Base-by-base conservation (phyloP, 2,113 vertebrate species). In the Ictidomys tridecemlineatus region DNA sequence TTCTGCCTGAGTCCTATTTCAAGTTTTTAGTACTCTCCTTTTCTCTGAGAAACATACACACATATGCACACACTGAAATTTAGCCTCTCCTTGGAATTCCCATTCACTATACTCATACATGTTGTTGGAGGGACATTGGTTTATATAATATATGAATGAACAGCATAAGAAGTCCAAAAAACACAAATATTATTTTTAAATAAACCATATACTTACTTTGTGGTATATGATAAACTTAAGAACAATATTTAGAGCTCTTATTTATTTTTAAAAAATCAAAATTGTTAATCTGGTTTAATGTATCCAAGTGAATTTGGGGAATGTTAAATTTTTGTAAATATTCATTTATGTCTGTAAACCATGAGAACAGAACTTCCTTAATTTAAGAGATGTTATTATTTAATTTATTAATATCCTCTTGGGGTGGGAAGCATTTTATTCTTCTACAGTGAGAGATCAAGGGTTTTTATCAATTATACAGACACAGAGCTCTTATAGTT, bases 151-250 rank as follows among this genome's bases (percentile, higher is more conserved):
- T 76, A 42, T 63, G 18, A 88, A n/a, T 65, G 28, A 90, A 58
- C 16, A 65, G 39, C 13, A 39, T 30, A 58, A 24, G 20, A 58
- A 58, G 56, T 58, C 6, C 20, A 58, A 58, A 58, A 58, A 58
- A 24, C 56, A 58, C 56, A 58, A 63, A 58, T 95, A 9, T 96
- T 83, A 70, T 32, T 61, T 67, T 14, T 96, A 91, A 96, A 28
- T 45, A 73, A 87, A 92, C 11, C 22, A 42, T 37, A n/a, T 18
- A 11, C 16, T 45, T 78, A 8, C 58, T n/a, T 80, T 76, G 16
- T 67, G 89, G 4, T 63, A 16, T 12, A 58, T 45, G 22, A n/a
- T 83, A n/a, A 94, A 58, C 16, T 42, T 53, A 77, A n/a, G 37
- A 20, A 58, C 42, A 53, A 77, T 3, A 3, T 8, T 13, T 89